Evolutionary conservation across 2,888 invertebrate species (phyloP).

Genomic region (Diachrysia chrysitis): DNA sequence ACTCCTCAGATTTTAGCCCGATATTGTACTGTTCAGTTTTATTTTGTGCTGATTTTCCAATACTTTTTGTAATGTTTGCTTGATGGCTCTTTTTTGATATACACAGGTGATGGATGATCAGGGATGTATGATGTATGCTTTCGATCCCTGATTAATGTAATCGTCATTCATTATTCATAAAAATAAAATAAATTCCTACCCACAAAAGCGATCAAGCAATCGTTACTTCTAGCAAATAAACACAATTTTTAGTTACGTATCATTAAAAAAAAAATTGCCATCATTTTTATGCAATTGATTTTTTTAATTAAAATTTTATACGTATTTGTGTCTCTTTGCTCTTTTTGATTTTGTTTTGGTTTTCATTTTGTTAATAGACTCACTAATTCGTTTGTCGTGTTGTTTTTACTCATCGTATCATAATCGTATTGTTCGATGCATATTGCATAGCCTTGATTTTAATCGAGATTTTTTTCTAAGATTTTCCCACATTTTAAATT

Average conservation of each 20-base stretch:
- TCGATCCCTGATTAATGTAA: background rate
- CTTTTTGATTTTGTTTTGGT: slow-evolving; percentile 49
- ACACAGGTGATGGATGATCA: background rate
- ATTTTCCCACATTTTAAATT: background rate
- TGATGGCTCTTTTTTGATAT: slow-evolving; percentile 18
- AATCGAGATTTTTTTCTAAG: slow-evolving; percentile 5
- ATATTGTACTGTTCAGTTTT: slow-evolving; percentile 12
- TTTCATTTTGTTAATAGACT: slow-evolving; percentile 40
- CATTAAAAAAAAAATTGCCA: no score
- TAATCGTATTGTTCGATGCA: slow-evolving; percentile 45
- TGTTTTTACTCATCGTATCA: slow-evolving; percentile 62
- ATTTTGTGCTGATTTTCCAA: background rate
- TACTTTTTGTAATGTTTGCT: slow-evolving; percentile 16
- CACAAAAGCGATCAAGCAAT: slow-evolving; percentile 27
- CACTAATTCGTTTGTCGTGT: slow-evolving; percentile 68
- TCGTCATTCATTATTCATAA: background rate
- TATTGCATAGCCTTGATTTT: slow-evolving; percentile 38
- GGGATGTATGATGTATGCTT: no score
- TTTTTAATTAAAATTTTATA: background rate
- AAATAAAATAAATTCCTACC: background rate
- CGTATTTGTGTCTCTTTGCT: slow-evolving; percentile 38
- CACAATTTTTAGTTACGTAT: slow-evolving; percentile 14
- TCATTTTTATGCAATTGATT: no score
- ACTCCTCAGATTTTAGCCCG: slow-evolving; percentile 10
- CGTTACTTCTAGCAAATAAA: slow-evolving; percentile 32